Base-by-base conservation (phyloP, 1,140 invertebrate species). In the Drosophila pandora region DNA sequence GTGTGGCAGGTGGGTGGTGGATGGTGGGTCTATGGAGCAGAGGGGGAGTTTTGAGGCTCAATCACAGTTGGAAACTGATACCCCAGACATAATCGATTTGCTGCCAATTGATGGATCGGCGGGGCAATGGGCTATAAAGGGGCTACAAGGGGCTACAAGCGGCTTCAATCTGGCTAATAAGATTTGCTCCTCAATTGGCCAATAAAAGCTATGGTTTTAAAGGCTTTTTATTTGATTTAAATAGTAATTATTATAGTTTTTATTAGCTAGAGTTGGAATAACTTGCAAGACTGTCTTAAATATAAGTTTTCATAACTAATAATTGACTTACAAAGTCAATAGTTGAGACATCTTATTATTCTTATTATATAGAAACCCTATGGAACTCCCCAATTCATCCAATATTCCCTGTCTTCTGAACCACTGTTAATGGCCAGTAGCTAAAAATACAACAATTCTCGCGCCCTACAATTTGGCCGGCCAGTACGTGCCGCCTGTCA, bases 381-480 rank as follows among this genome's bases (percentile, higher is more conserved):
- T 8, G 7, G 6, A 8, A 32, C 10, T 37, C 34, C 34, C 12
- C 0, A 37, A 37, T 37, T 4, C 3, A 37, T n/a, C 34, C 10
- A 37, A 4, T 28, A 2, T 21, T 41, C 21, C 17, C 2, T 1
- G 0, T 6, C 1, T 2, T 17, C 28, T n/a, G 23, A 32, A 2
- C 52, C 71, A 76, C 62, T 60, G 74, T 76, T 2, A 8, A 5
- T 13, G 13, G 17, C 22, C 61, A 57, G 68, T 52, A 53, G 82
- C 81, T 85, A 85, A 75, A 87, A 81, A 81, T 87, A 81, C 73
- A 56, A 34, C 73, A 59, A 57, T 49, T 53, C 37, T 22, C 49
- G 48, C 50, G 67, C 58, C 82, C 74, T 68, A 67, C 82, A 78
- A 85, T 85, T 85, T 81, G 63, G 71, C 39, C 77, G 67, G 17